Evolutionary conservation across 2,888 invertebrate genomes (phyloP).

Genomic region (Drosophila limbata): DNA sequence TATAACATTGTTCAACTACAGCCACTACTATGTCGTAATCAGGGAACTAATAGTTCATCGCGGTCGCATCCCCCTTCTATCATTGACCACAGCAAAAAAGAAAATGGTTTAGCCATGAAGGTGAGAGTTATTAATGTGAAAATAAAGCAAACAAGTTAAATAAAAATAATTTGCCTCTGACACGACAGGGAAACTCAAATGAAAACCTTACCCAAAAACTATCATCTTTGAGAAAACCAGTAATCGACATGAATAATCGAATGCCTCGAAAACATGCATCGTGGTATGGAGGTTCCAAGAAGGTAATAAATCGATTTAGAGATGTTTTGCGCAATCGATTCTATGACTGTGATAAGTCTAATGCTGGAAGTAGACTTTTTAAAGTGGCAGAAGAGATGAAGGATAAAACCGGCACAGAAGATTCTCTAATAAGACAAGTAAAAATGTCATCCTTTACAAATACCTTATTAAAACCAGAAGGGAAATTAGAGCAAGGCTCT

Average conservation of each 20-base stretch:
- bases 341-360: neutral
- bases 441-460: neutral
- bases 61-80: neutral
- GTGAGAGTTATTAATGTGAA: neutral
- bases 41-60: neutral
- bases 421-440: neutral
- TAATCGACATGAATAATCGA: neutral
- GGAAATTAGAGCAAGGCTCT: neutral
- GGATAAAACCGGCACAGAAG: neutral
- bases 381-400: neutral
- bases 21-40: neutral
- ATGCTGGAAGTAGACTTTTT: neutral
- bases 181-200: neutral
- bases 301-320: neutral
- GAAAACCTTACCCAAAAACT: no score
- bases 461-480: neutral
- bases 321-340: neutral
- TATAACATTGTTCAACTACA: constrained; percentile 1
- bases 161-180: neutral
- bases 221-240: neutral
- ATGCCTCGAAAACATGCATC: neutral
- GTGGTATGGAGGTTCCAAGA: neutral
- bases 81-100: neutral
- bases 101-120: neutral
- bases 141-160: neutral